Conservation (phyloP, 2,113 vertebrate genomes). For the Tenrec ecaudatus region DNA sequence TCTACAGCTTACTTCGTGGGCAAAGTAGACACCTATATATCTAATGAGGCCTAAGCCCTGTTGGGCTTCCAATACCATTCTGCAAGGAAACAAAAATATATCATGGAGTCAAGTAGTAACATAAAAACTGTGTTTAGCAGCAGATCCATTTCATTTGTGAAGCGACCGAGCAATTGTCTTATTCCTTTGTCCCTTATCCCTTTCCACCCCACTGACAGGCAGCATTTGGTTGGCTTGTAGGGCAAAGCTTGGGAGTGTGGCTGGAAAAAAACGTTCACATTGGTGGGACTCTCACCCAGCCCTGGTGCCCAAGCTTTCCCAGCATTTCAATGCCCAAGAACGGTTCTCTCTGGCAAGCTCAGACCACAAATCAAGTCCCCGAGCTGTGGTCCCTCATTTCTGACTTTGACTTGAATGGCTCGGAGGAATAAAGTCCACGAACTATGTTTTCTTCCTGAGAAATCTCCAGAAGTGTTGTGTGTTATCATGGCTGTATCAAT, state of each 20-base stretch:
- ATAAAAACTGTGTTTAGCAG: conserved; percentile 52
- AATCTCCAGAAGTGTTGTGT: background rate
- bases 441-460: background rate
- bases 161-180: conserved; percentile 28
- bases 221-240: conserved; percentile 24
- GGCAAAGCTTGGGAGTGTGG: background rate
- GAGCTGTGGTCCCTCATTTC: conserved; percentile 1
- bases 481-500: background rate
- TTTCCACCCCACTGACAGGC: conserved; percentile 22
- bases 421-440: conserved; percentile 25
- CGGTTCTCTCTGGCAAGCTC: background rate
- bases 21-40: conserved; percentile 54
- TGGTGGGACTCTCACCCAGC: background rate
- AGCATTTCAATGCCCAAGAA: background rate
- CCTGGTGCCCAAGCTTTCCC: background rate
- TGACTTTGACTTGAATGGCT: conserved; percentile 2
- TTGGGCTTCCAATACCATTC: conserved; percentile 66
- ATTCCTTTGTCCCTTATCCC: conserved; percentile 53
- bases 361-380: background rate
- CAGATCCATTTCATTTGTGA: conserved; percentile 66
- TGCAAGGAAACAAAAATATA: conserved; percentile 49
- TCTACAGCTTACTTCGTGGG: conserved; percentile 72
- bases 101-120: conserved; percentile 46
- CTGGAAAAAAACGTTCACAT: background rate
- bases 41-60: conserved; percentile 57